These are phyloP conservation scores for Pangasius larnaudii DNA, from an alignment of 2,797 vertebrate species.

Conservation along the genomic window DNA sequence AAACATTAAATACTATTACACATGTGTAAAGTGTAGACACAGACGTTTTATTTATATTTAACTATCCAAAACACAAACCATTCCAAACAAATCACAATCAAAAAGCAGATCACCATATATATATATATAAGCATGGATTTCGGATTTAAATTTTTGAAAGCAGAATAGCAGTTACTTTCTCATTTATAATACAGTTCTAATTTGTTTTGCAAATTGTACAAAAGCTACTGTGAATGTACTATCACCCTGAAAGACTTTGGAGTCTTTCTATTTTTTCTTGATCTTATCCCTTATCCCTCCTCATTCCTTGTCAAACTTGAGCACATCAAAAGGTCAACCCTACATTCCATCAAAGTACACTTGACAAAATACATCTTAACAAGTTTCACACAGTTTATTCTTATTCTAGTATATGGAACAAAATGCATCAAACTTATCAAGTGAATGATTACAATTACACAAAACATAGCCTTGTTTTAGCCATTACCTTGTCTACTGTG, in stretches of 20 bases:
- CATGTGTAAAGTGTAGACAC: too few species aligned
- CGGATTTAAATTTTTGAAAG: neutral
- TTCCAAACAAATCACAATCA: too few species aligned
- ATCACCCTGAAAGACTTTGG: neutral
- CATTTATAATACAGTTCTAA: neutral
- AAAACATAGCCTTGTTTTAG: neutral
- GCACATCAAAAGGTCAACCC: neutral
- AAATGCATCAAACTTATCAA: neutral
- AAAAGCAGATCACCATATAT: neutral
- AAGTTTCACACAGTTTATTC: neutral
- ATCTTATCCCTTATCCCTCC: neutral
- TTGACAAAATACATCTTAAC: neutral
- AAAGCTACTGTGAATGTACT: neutral
- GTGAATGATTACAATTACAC: conserved; percentile 13
- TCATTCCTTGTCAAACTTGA: neutral
- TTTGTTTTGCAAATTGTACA: neutral
- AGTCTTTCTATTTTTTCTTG: neutral
- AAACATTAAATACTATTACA: too few species aligned
- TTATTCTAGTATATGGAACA: neutral
- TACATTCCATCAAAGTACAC: neutral
- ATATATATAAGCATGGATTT: neutral
- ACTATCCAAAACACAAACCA: too few species aligned
- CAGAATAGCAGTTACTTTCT: neutral
- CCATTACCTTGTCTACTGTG: neutral
- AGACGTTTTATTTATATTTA: too few species aligned